Conservation (phyloP, 2,797 vertebrate genomes). For the Phoeniculus purpureus region DNA sequence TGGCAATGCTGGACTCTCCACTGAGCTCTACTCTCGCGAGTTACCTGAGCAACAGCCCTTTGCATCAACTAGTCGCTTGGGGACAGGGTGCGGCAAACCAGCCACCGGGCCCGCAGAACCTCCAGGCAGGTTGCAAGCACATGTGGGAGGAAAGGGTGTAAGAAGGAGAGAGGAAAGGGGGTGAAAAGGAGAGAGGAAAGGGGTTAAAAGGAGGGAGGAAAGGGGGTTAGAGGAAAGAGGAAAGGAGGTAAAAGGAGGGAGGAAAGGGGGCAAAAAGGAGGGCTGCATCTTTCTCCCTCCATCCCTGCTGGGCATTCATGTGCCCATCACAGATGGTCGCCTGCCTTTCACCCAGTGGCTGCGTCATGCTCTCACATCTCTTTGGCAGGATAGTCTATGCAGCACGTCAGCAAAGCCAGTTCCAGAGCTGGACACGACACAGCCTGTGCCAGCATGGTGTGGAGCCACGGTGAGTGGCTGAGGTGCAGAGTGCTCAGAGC, state of each 20-base stretch:
- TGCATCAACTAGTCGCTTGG: not conserved
- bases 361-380: not conserved
- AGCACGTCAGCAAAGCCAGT: not conserved
- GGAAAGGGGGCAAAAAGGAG: not conserved
- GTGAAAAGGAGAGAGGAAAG: too few relatives aligned
- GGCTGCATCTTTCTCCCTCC: not conserved
- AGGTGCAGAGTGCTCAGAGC: not conserved
- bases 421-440: not conserved
- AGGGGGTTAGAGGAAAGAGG: not conserved
- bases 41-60: not conserved
- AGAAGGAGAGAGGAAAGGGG: too few relatives aligned
- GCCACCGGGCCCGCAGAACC: not conserved
- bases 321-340: conserved; percentile 19
- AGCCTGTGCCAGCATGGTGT: fast-evolving
- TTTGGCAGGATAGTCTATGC: not conserved
- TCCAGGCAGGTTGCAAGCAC: not conserved
- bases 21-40: not conserved
- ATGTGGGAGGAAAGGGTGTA: not conserved
- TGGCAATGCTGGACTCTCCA: not conserved
- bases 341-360: not conserved
- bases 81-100: not conserved
- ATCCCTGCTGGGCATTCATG: not conserved
- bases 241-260: too few relatives aligned
- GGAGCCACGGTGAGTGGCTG: not conserved
- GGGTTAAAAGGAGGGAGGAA: not conserved